Base-by-base conservation (phyloP, 2,113 vertebrate genomes). In the Ceyx melanurus region DNA sequence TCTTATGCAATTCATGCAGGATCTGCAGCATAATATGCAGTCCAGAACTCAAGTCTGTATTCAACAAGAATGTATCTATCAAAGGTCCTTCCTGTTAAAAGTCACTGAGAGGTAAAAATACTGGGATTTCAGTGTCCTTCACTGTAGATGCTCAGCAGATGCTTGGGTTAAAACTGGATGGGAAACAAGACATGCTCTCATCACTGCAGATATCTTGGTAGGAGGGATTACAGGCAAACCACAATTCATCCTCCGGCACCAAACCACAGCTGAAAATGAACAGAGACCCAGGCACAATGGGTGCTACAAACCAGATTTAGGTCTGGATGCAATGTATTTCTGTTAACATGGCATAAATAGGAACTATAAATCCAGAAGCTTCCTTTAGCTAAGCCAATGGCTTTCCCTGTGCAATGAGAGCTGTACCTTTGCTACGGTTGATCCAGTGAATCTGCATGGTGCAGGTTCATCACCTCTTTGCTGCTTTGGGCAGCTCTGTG, bases 401-500 rank as follows among this genome's bases (percentile, higher is more conserved):
- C 23, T 79, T 67, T 82, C 42, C 16, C 54, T 73, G 51, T 9
- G 40, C 5, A 0, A 26, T 15, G 3, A 12, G 45, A 31, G 31
- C 10, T 0, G 1, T 50, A 90, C 66, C 8, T 2, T 19, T 15
- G 37, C 82, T 65, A 51, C 0, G 3, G 29, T 35, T 21, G 22
- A 70, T 78, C 22, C 12, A 45, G 8, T 0, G 0, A 15, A 45
- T 1, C 23, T 42, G 4, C 0, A 0, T 1, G 37, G 6, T 42
- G 53, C 6, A 15, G 31, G 28, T 84, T 15, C 71, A 18, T 25
- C 64, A 20, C 29, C 60, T 73, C 3, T 8, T 56, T 85, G 57
- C 50, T 43, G 58, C 82, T 87, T 70, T 35, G 64, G 50, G 82
- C 29, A 87, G 42, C 56, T 37, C 75, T 0, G 0, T 20, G 60